Conservation (phyloP, 2,797 vertebrate species). For the Gobio occitaniae region DNA sequence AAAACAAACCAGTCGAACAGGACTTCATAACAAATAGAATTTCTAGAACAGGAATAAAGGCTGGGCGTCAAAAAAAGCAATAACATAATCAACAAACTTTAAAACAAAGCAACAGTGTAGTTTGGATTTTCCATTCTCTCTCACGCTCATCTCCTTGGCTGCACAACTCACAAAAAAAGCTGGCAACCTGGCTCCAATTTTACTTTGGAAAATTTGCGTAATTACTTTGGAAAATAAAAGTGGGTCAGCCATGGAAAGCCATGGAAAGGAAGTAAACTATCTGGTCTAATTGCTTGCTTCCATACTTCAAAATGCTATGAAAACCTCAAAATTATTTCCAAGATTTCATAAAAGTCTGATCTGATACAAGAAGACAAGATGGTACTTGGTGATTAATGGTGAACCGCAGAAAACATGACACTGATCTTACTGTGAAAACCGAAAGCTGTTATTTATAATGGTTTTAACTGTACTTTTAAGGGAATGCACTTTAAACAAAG, state of each 20-base stretch:
- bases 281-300: conserved; percentile 55
- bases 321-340: conserved; percentile 36
- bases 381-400: not conserved
- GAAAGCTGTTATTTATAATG: not conserved
- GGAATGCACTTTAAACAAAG: not conserved
- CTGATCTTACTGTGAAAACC: not conserved
- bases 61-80: not conserved
- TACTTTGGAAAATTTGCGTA: conserved; percentile 48
- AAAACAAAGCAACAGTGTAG: not conserved
- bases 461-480: not conserved
- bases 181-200: not conserved
- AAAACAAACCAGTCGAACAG: not conserved
- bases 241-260: conserved; percentile 41
- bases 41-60: not conserved
- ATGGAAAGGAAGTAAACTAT: conserved; percentile 60
- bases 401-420: not conserved
- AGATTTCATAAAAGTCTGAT: not conserved
- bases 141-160: no score
- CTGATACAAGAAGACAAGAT: not conserved
- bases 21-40: not conserved
- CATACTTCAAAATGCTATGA: conserved; percentile 36
- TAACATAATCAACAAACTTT: not conserved
- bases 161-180: not conserved
- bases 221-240: conserved; percentile 44
- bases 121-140: not conserved